These are phyloP conservation scores for Acanthochromis polyacanthus DNA, from an alignment of 2,113 vertebrate genomes.

Conservation along the genomic window DNA sequence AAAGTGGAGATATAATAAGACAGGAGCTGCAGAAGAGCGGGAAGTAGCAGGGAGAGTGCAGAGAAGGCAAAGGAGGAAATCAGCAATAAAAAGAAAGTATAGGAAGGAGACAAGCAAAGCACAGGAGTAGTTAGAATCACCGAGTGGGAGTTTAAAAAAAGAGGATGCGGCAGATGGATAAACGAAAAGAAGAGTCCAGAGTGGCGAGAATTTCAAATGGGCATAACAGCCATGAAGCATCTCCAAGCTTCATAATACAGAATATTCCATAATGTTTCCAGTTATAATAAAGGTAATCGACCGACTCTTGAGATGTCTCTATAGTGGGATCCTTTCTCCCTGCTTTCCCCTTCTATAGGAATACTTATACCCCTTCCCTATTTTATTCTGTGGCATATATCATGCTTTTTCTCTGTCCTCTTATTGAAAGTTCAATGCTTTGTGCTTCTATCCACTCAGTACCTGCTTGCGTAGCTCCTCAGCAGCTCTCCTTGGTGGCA, in stretches of 20 bases:
- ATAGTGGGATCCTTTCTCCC: not conserved
- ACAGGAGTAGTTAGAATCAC: slow-evolving; percentile 34
- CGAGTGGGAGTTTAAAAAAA: not conserved
- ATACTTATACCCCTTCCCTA: not conserved
- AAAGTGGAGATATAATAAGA: slow-evolving; percentile 20
- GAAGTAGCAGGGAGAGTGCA: not conserved
- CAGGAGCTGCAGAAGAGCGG: not conserved
- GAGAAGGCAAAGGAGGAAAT: slow-evolving; percentile 7
- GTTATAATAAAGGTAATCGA: not conserved
- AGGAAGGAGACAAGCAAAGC: not conserved
- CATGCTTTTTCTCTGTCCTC: not conserved
- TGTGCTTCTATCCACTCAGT: not conserved
- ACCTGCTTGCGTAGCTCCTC: slow-evolving; percentile 97
- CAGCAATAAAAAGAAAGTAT: slow-evolving; percentile 22
- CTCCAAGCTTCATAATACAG: not conserved
- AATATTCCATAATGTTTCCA: not conserved
- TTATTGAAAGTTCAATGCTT: too few relatives aligned
- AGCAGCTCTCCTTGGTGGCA: slow-evolving; percentile 89
- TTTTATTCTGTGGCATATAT: not conserved
- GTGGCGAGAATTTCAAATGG: slow-evolving; percentile 2
- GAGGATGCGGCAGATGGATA: slow-evolving; percentile 28
- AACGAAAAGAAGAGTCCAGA: slow-evolving; percentile 30
- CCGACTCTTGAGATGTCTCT: not conserved
- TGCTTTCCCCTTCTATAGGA: not conserved
- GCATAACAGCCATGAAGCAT: slow-evolving; percentile 6